Percentiles rank a stretch among this genome's conserved stretches.
Evolutionary conservation across 2,888 invertebrate species (phyloP).

Genomic region (Coelopa pilipes): DNA sequence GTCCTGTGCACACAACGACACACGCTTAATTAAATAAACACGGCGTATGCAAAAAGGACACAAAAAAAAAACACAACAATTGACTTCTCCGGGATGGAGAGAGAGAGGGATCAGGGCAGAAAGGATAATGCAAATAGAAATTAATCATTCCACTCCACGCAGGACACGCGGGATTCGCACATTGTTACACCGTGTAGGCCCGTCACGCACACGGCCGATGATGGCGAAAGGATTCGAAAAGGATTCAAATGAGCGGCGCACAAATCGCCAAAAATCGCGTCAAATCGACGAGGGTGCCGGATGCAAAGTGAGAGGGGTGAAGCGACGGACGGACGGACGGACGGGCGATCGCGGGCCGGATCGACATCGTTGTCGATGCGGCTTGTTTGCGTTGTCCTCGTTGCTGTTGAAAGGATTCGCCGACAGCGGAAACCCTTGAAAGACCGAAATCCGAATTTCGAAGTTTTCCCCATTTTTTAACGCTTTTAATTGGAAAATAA

Average conservation of each 20-base stretch:
- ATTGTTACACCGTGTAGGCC: not conserved
- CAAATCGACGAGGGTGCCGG: too few relatives aligned
- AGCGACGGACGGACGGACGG: too few relatives aligned
- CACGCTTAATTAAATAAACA: not conserved
- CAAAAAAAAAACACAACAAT: not conserved
- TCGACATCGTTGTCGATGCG: too few relatives aligned
- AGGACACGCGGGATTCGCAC: not conserved
- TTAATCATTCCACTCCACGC: not conserved
- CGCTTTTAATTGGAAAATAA: constrained; percentile 2
- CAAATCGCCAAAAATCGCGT: too few relatives aligned
- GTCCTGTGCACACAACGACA: too few relatives aligned
- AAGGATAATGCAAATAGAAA: constrained; percentile 14
- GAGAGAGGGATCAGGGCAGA: not conserved
- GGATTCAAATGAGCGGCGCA: too few relatives aligned
- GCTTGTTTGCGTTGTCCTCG: too few relatives aligned
- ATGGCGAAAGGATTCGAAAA: too few relatives aligned
- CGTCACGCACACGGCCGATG: not conserved
- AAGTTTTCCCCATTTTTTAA: not conserved
- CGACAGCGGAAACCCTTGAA: too few relatives aligned
- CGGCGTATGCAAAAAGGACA: constrained; percentile 5
- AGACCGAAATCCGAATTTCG: not conserved
- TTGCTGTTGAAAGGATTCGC: too few relatives aligned
- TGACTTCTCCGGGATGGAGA: not conserved
- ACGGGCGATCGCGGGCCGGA: too few relatives aligned
- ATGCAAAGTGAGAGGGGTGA: too few relatives aligned